Conservation (phyloP, 1,140 invertebrate genomes). For the Globodera rostochiensis region DNA sequence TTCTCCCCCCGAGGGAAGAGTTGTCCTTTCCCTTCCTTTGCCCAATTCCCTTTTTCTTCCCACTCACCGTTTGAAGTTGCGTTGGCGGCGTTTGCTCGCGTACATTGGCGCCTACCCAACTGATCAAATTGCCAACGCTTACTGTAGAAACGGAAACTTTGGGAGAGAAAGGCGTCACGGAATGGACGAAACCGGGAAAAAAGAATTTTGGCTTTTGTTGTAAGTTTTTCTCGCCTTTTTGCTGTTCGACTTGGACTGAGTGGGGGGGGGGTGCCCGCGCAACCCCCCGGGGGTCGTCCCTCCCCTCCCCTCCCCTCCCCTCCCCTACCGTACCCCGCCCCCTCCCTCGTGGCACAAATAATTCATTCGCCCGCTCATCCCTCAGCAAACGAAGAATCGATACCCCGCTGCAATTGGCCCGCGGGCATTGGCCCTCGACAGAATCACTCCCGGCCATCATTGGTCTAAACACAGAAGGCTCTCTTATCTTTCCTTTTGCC, state of each 20-base stretch:
- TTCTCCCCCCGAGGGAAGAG: not conserved
- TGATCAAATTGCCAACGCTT: not conserved
- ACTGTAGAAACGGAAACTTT: not conserved
- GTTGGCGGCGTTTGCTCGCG: conserved; percentile 36
- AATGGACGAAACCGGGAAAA: not conserved
- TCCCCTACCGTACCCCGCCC: not conserved
- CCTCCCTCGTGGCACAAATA: not conserved
- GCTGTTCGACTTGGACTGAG: not conserved
- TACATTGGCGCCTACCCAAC: conserved; percentile 16
- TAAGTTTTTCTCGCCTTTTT: not conserved
- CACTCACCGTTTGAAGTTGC: conserved; percentile 41
- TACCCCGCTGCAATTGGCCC: not conserved
- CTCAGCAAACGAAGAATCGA: not conserved
- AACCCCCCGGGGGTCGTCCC: not conserved
- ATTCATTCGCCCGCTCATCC: not conserved
- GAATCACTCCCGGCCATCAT: conserved; percentile 2
- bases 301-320: not conserved
- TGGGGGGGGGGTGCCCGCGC: not conserved
- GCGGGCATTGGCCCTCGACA: not conserved
- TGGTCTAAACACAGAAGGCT: not conserved
- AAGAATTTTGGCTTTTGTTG: not conserved
- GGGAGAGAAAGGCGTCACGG: not conserved
- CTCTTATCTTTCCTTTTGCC: not conserved
- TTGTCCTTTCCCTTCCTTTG: not conserved
- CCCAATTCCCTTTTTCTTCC: not conserved